Evolutionary conservation across 2,113 vertebrate genomes (phyloP).

Genomic region (Cephalopterus ornatus): DNA sequence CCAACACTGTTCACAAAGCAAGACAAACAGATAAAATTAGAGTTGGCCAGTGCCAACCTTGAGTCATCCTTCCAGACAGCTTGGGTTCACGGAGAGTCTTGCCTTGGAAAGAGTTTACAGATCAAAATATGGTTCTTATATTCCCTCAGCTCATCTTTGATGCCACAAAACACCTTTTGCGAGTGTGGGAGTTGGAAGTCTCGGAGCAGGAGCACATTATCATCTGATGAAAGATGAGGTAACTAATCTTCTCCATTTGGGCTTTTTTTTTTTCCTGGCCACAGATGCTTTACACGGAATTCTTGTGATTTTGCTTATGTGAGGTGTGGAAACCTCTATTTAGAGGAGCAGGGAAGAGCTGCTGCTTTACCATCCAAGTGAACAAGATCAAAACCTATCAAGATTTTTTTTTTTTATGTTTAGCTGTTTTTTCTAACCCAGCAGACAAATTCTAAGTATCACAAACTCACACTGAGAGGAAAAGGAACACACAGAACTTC

Average conservation of each 20-base stretch:
- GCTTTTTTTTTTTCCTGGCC: neutral
- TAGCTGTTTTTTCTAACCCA: neutral
- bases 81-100: neutral
- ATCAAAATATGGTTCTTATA: neutral
- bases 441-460: neutral
- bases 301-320: neutral
- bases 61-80: neutral
- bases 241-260: neutral
- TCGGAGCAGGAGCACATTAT: neutral
- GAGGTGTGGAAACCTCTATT: neutral
- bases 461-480: neutral
- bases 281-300: neutral
- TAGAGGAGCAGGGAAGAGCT: neutral
- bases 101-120: neutral
- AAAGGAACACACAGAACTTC: neutral
- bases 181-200: constrained; percentile 1
- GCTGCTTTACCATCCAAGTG: neutral
- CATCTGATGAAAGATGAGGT: constrained; percentile 22
- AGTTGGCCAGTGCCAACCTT: neutral
- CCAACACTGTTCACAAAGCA: neutral
- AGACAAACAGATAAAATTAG: neutral
- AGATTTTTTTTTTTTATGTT: neutral
- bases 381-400: neutral
- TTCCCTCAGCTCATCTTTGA: neutral
- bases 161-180: neutral